Base-by-base conservation (phyloP, 2,113 vertebrate genomes). In the Sisor rabdophorus region DNA sequence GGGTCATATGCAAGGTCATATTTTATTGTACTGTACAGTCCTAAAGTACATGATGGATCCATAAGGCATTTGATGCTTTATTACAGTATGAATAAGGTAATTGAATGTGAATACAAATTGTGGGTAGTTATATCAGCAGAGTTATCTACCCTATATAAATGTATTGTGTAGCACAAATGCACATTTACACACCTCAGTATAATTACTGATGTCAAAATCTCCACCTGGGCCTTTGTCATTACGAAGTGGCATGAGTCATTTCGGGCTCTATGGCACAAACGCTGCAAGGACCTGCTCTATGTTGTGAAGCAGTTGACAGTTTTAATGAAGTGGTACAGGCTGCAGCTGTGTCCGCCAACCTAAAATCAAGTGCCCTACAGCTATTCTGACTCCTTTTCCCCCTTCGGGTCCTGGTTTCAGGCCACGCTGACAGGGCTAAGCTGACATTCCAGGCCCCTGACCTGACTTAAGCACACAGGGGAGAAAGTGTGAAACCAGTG, bases 181-280 rank as follows among this genome's bases (percentile, higher is more conserved):
- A 61, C 16, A 54, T 48, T 53, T n/a, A 53, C 28, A 69, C 26
- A 61, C 44, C 54, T 53, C 44, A 15, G 24, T 74, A 59, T 17
- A 19, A 70, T 63, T 20, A 63, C 17, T 55, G 30, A 26, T 63
- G 68, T 59, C 22, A 63, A 36, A 11, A 64, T 64, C 58, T 48
- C 48, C n/a, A 76, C 60, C 50, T 83, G 65, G 88, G 78, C 82
- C 89, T 91, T 90, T 54, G 88, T 77, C 73, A 86, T 89, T 92
- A 91, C 86, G 86, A 88, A 91, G 73, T 63, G 75, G 52, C 63
- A 70, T 69, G 78, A 77, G 58, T 84, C 82, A 81, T 44, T 40
- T 36, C 24, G 40, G 60, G 64, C 61, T 52, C 52, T 26, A 26
- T 50, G 52, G 77, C 73, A 55, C 69, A 52, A 73, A 69, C 36